A percentile compares a stretch with the other conserved stretches of the same genome.
Evolutionary conservation across 64 coral and sea anemone genomes (phyloP).

Genomic region (Catalaphyllia jardinei): DNA sequence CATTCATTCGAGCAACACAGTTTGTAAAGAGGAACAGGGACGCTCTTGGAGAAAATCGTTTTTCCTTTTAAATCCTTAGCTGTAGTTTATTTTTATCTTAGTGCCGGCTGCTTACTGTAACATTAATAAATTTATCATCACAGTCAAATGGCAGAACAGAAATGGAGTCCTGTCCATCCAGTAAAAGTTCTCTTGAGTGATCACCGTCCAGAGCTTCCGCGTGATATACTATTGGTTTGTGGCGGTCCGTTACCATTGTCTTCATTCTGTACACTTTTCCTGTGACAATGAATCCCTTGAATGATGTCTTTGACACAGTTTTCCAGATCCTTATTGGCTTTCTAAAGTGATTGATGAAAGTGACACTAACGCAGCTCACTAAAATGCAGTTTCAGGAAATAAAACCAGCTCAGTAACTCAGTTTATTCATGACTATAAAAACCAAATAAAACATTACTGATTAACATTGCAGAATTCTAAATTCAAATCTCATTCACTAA

Average conservation of each 20-base stretch:
- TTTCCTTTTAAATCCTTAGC: too few relatives aligned
- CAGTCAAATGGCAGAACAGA: constrained; percentile 70
- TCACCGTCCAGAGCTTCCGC: constrained; percentile 51
- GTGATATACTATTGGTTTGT: constrained; percentile 63
- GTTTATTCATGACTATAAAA: too few relatives aligned
- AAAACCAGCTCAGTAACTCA: too few relatives aligned
- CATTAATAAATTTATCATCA: constrained; percentile 60
- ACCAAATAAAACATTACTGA: too few relatives aligned
- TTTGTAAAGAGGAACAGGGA: too few relatives aligned
- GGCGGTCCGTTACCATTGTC: constrained; percentile 44
- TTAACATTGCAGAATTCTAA: too few relatives aligned
- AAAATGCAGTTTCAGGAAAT: background rate
- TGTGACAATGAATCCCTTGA: constrained; percentile 60
- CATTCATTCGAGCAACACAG: too few relatives aligned
- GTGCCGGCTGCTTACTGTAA: constrained; percentile 11
- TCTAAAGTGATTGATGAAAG: constrained; percentile 63
- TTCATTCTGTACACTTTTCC: constrained; percentile 67
- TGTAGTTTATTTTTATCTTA: background rate
- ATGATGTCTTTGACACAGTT: constrained; percentile 61
- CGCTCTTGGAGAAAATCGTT: too few relatives aligned
- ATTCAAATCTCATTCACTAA: too few relatives aligned
- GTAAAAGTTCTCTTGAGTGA: constrained; percentile 28
- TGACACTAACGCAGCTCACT: constrained; percentile 73
- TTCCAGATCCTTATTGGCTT: constrained; percentile 81
- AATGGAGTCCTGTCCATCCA: constrained; percentile 60